Evolutionary conservation across 2,888 invertebrate genomes (phyloP).

Genomic region (Drosophila birchii): DNA sequence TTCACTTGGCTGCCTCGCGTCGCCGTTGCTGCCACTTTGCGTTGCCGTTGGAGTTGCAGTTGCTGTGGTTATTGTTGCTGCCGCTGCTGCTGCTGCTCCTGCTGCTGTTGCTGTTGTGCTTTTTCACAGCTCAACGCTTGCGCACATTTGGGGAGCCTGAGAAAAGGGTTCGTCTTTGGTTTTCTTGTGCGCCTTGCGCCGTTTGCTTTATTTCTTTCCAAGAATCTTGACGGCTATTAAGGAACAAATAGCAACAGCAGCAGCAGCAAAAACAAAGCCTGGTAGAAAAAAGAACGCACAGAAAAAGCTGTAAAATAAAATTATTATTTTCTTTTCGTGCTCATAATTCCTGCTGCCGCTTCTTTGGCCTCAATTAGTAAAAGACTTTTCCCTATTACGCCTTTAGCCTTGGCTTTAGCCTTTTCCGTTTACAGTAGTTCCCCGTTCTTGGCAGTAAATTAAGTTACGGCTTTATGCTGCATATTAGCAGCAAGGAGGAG

Average conservation of each 20-base stretch:
- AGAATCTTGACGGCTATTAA: constrained; percentile 78
- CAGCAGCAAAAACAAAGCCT: constrained; percentile 13
- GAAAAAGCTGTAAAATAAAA: constrained; percentile 64
- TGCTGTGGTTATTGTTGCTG: constrained; percentile 21
- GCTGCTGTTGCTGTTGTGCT: constrained; percentile 39
- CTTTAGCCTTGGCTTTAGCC: constrained; percentile 52
- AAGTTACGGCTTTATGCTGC: constrained; percentile 35
- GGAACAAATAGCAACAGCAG: constrained; percentile 55
- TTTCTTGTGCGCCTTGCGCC: constrained; percentile 39
- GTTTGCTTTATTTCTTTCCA: constrained; percentile 69
- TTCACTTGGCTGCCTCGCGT: constrained; percentile 67
- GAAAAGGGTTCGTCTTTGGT: constrained; percentile 58
- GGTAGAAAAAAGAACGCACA: background rate
- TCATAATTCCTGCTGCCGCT: constrained; percentile 64
- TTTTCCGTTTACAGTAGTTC: constrained; percentile 43
- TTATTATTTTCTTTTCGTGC: constrained; percentile 78
- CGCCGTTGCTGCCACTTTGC: constrained; percentile 53
- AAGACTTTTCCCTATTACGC: constrained; percentile 64
- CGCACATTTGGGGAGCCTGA: constrained; percentile 63
- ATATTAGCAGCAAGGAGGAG: constrained; percentile 23
- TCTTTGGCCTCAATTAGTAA: constrained; percentile 71
- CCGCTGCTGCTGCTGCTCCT: constrained; percentile 23
- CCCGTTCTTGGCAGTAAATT: constrained; percentile 31
- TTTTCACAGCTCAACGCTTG: constrained; percentile 77
- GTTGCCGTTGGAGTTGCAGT: constrained; percentile 36